These are phyloP conservation scores for Mus spretus DNA, from an alignment of 2,797 vertebrate genomes.

Conservation along the genomic window DNA sequence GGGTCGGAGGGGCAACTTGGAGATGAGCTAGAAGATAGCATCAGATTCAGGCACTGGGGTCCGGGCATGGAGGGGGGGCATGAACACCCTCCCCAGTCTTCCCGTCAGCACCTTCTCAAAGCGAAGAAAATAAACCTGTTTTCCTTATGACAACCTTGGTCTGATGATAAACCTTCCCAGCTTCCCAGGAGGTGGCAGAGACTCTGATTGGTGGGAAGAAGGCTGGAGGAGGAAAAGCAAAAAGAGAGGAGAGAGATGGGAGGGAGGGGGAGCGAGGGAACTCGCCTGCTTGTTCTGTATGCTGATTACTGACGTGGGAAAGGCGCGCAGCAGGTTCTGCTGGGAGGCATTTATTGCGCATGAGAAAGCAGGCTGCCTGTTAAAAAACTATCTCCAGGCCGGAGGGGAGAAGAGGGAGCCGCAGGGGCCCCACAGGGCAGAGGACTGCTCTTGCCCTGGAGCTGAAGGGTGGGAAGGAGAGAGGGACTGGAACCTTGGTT, in stretches of 20 bases:
- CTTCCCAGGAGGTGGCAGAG: conserved; percentile 60
- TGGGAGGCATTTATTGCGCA: conserved; percentile 61
- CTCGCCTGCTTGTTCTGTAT: conserved; percentile 38
- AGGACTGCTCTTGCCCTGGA: not conserved
- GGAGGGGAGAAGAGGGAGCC: not conserved
- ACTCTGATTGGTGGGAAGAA: conserved; percentile 17
- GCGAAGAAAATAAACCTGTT: conserved; percentile 65
- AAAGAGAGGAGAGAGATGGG: not conserved
- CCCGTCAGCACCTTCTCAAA: conserved; percentile 53
- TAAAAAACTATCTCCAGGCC: conserved; percentile 52
- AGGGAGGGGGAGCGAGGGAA: not conserved
- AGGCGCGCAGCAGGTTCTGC: conserved; percentile 42
- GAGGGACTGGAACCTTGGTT: not conserved
- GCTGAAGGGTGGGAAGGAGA: not conserved
- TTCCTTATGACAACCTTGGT: conserved; percentile 59
- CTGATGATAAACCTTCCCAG: conserved; percentile 41
- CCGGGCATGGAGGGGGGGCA: not conserved
- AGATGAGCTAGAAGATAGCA: not conserved
- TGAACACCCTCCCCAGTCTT: not conserved
- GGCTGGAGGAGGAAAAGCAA: not conserved
- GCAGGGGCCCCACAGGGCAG: not conserved
- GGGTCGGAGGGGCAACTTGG: not conserved
- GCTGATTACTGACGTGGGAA: conserved; percentile 78
- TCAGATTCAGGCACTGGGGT: not conserved
- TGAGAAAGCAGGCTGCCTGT: conserved; percentile 64